Conservation (phyloP, 2,113 vertebrate genomes). For the Hyperopisus bebe region DNA sequence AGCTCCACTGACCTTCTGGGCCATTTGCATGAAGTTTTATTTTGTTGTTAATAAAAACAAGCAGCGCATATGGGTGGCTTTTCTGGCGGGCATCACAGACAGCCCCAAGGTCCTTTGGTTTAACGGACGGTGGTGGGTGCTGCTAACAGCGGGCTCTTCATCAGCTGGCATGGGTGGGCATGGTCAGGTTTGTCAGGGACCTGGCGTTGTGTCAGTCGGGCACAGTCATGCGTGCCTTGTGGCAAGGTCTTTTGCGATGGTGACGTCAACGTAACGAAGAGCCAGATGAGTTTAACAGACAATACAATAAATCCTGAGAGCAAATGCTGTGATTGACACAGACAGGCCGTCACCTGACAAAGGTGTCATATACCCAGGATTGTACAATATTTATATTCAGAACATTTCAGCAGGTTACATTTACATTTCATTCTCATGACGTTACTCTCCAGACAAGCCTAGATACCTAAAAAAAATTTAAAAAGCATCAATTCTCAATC, state of each 20-base stretch:
- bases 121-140: neutral
- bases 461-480: neutral
- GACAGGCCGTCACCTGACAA: neutral
- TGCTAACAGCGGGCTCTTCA: neutral
- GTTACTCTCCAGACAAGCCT: neutral
- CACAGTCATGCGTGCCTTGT: neutral
- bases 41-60: neutral
- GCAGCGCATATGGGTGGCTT: too few relatives aligned
- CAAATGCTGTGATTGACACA: too few relatives aligned
- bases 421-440: neutral
- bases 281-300: neutral
- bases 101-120: neutral
- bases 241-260: neutral
- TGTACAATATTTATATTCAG: neutral
- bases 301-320: neutral
- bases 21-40: neutral
- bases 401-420: neutral
- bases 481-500: neutral
- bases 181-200: neutral
- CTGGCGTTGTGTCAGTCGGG: neutral
- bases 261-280: neutral
- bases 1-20: neutral
- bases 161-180: neutral
- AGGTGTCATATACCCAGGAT: neutral
- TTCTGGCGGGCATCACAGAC: neutral